Evolutionary conservation across 2,797 vertebrate genomes (phyloP).

Genomic region (Gallirallus australis): DNA sequence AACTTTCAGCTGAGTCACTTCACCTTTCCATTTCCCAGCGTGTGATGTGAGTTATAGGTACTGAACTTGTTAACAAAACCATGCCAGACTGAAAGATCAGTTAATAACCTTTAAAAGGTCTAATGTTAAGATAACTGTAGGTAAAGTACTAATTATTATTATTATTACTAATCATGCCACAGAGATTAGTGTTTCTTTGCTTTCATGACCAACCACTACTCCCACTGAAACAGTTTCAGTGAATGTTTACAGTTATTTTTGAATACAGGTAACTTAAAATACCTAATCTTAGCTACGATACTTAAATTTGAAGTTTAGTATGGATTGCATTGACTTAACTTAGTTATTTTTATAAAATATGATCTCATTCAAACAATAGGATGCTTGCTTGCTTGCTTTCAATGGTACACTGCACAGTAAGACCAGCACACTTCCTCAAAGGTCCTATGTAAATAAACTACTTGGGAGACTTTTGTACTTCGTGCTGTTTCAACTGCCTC

Average conservation of each 20-base stretch:
- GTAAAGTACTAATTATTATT: neutral
- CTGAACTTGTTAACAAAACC: neutral
- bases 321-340: neutral
- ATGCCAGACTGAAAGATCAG: neutral
- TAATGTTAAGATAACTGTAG: neutral
- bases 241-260: neutral
- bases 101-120: neutral
- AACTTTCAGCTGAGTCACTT: neutral
- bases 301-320: neutral
- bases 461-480: neutral
- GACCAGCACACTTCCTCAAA: slow-evolving; percentile 29
- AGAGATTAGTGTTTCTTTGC: neutral
- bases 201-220: neutral
- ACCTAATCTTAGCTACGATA: neutral
- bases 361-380: slow-evolving; percentile 17
- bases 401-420: slow-evolving; percentile 13
- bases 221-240: neutral
- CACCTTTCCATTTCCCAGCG: neutral
- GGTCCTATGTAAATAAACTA: neutral
- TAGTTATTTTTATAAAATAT: neutral
- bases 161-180: neutral
- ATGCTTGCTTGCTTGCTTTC: slow-evolving; percentile 42
- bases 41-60: neutral
- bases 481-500: neutral
- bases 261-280: neutral